These are phyloP conservation scores for Magallana nippona DNA, from an alignment of 2,888 invertebrate genomes.

Conservation along the genomic window DNA sequence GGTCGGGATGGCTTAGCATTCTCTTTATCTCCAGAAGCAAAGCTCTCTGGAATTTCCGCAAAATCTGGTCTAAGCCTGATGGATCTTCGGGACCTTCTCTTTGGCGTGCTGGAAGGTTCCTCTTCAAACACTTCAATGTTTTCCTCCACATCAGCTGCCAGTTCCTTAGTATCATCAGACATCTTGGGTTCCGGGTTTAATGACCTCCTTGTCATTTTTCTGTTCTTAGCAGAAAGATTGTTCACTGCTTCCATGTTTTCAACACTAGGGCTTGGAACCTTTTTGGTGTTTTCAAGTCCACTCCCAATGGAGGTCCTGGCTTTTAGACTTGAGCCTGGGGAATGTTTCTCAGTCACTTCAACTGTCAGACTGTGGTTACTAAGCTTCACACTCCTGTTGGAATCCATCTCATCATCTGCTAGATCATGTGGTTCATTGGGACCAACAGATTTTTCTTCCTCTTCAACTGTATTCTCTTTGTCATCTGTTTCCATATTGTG, in stretches of 20 bases:
- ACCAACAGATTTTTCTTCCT: neutral
- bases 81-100: conserved; percentile 50
- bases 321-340: neutral
- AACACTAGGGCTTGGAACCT: neutral
- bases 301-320: neutral
- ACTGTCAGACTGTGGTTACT: conserved; percentile 8
- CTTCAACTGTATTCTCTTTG: neutral
- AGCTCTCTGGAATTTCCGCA: conserved; percentile 35
- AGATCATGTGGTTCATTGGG: neutral
- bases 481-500: neutral
- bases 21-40: conserved; percentile 8
- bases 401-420: neutral
- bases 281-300: neutral
- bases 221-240: neutral
- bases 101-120: conserved; percentile 20
- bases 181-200: neutral
- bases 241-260: neutral
- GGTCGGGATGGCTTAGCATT: neutral
- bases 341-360: neutral
- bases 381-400: neutral
- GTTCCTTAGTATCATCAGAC: conserved; percentile 2
- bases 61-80: conserved; percentile 37
- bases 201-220: neutral
- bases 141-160: conserved; percentile 1
- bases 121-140: conserved; percentile 1